Base-by-base conservation (phyloP, 1,140 invertebrate species). In the Bombyx mandarina region DNA sequence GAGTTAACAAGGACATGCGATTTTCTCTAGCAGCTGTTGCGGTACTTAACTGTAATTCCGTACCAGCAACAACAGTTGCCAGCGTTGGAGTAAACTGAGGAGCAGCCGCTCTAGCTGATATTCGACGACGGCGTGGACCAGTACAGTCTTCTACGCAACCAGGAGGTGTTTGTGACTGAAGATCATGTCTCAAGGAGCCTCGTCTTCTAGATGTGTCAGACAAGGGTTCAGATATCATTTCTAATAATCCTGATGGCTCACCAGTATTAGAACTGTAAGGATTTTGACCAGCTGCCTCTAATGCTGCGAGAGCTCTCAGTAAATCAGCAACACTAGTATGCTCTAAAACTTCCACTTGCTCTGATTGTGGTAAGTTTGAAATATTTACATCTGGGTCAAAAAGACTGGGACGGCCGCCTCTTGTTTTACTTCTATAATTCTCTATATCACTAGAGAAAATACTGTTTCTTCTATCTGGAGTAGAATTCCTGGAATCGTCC, bases 261-360 rank as follows among this genome's bases (percentile, higher is more conserved):
- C 35, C 53, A 55, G 46, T 53, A 46, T 18, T 22, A 3, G 46
- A 43, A 43, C 55, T 45, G 12, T 57, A 55, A 42, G 58, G 43
- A 44, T 56, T 52, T 58, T 63, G 63, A 26, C 60, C 56, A 51
- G 74, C 77, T 6, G 82, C 82, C 57, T 87, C 84, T 45, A 93
- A 77, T 45, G 91, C 90, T 35, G 93, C 91, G 10, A 95, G 71
- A 0, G 93, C 93, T 44, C 93, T 84, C 10, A 94, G 85, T 22
- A 95, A 90, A 79, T 95, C 93, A 3, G 93, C 93, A 8, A 95
- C 81, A 18, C 92, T 94, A 1, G 93, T 95, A 67, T 94, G 91
- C 83, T 95, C 93, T 48, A 94, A 79, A 26, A 94, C 85, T 70
- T 90, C 89, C 22, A 90, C 90, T 64, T 91, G 87, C 56, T 90